These are phyloP conservation scores for Acronicta leporina DNA, from an alignment of 2,888 invertebrate genomes.

Conservation along the genomic window DNA sequence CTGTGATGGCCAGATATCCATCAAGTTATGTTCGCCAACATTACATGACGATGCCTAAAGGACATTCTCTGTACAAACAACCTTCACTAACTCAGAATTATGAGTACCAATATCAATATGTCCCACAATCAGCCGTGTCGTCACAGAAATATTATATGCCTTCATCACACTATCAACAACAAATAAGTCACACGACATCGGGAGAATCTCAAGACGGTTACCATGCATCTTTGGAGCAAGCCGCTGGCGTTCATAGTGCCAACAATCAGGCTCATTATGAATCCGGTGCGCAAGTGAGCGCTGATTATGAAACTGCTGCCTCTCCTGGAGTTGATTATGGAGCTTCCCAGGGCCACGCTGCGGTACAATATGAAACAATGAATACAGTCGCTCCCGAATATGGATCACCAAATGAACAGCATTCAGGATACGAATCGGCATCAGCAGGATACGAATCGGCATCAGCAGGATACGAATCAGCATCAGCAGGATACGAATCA, in stretches of 20 bases:
- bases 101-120: constrained; percentile 77
- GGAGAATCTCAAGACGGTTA: constrained; percentile 52
- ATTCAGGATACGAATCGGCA: constrained; percentile 39
- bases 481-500: constrained; percentile 27
- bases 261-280: constrained; percentile 66
- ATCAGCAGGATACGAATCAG: constrained; percentile 40
- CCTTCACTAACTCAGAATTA: constrained; percentile 74
- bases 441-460: constrained; percentile 46
- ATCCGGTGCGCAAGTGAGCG: constrained; percentile 59
- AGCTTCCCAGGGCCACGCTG: constrained; percentile 48
- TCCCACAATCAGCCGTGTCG: constrained; percentile 66
- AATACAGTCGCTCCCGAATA: constrained; percentile 58
- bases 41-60: constrained; percentile 67
- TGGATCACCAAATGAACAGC: constrained; percentile 45
- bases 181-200: constrained; percentile 57
- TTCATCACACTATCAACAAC: constrained; percentile 70
- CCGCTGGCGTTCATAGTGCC: constrained; percentile 43
- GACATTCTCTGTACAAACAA: constrained; percentile 73
- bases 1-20: constrained; percentile 85
- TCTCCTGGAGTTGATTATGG: constrained; percentile 56
- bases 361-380: constrained; percentile 43
- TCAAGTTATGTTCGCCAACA: constrained; percentile 71
- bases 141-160: constrained; percentile 70
- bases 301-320: constrained; percentile 58
- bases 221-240: constrained; percentile 34